Percentiles rank a stretch among this genome's conserved stretches.
Conservation (phyloP, 2,113 vertebrate genomes). For the Mormyrus lacerda region DNA sequence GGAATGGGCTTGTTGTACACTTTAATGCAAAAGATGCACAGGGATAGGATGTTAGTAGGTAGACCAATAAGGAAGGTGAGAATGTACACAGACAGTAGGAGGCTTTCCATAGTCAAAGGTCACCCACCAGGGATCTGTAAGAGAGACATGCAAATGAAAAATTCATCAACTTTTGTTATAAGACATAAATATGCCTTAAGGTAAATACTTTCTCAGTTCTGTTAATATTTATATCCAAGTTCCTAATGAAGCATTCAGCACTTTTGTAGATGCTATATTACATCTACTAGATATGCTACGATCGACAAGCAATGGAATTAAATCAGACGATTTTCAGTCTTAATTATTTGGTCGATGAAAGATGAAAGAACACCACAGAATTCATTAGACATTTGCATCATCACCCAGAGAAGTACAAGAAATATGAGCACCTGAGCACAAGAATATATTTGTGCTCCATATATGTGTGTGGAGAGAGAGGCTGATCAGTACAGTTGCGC, state of each 20-base stretch:
- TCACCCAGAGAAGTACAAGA: background rate
- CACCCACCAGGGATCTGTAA: background rate
- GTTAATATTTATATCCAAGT: background rate
- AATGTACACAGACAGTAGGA: constrained; percentile 57
- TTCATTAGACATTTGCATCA: background rate
- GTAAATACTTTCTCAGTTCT: background rate
- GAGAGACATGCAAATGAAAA: background rate
- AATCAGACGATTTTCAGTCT: background rate
- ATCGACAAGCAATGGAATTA: background rate
- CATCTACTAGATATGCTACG: background rate
- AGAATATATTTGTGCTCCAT: background rate
- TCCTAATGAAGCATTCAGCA: background rate
- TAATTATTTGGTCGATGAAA: background rate
- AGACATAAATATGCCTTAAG: background rate
- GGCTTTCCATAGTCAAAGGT: background rate
- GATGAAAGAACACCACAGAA: background rate
- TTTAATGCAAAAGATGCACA: constrained; percentile 55
- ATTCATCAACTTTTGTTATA: background rate
- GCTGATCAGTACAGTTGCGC: background rate
- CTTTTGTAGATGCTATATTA: background rate
- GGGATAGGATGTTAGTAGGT: constrained; percentile 62
- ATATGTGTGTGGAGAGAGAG: background rate
- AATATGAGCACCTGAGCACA: background rate
- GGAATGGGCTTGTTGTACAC: constrained; percentile 44
- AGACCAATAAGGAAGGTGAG: constrained; percentile 60